Conservation (phyloP, 2,888 invertebrate genomes). For the Brachyptera risi region DNA sequence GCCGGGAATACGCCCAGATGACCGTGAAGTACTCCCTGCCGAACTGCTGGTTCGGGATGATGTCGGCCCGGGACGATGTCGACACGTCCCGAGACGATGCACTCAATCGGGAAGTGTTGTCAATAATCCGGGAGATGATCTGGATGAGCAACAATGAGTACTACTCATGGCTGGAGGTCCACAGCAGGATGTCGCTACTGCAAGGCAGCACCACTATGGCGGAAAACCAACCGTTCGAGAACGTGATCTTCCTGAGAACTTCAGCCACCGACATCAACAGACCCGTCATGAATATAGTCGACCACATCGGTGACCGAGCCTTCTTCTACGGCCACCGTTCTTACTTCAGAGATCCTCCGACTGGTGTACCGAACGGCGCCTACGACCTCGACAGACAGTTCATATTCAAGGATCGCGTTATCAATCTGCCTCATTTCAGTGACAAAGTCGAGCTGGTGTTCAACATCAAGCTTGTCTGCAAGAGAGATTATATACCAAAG, state of each 20-base stretch:
- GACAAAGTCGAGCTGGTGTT: too few species aligned
- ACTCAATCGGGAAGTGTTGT: too few species aligned
- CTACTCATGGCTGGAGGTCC: neutral
- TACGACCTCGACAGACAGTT: neutral
- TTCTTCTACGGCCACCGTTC: neutral
- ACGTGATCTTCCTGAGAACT: too few species aligned
- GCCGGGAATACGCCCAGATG: neutral
- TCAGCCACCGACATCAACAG: neutral
- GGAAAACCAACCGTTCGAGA: too few species aligned
- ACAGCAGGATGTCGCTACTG: too few species aligned
- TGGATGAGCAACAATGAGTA: neutral
- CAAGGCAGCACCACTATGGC: too few species aligned
- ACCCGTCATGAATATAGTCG: neutral
- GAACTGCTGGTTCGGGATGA: neutral
- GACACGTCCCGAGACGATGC: neutral
- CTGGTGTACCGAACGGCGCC: neutral
- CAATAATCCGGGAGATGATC: too few species aligned
- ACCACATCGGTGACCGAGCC: neutral
- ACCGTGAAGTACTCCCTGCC: neutral
- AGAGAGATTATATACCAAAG: too few species aligned
- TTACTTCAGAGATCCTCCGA: neutral
- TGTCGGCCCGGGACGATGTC: too few species aligned
- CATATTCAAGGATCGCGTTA: too few species aligned
- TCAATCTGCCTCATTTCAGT: too few species aligned
- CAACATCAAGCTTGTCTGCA: too few species aligned